phyloP scores from a whole-genome alignment of 2,888 invertebrate genomes.

The Lutraria lutraria region DNA sequence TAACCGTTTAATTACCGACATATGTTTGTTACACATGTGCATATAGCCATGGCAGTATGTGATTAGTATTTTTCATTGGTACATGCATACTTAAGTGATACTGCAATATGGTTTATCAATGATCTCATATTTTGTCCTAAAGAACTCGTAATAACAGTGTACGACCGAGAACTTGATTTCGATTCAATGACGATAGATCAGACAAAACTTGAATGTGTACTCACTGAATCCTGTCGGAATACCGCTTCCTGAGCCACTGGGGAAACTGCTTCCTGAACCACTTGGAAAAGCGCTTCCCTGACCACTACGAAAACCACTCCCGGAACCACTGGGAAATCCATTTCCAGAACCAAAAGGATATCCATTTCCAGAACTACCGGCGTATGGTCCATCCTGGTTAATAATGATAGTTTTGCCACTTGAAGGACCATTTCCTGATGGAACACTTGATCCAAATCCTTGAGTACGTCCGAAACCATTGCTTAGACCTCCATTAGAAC shows the following conservation, averaged over 20 bases:
- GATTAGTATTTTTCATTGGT: no score
- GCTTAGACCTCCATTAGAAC: neutral
- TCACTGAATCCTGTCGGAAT: neutral
- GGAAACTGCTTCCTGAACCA: neutral
- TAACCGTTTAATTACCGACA: no score
- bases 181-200: no score
- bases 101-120: no score
- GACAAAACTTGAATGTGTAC: neutral
- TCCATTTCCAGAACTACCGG: neutral
- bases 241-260: neutral
- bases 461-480: neutral
- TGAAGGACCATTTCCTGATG: neutral
- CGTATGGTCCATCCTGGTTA: neutral
- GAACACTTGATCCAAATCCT: neutral
- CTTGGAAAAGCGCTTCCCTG: neutral
- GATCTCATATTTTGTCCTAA: no score
- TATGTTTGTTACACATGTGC: no score
- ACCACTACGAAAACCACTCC: neutral
- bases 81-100: no score
- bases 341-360: neutral
- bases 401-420: slow-evolving; percentile 5
- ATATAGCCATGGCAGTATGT: no score
- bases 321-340: neutral
- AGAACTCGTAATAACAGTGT: no score
- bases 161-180: no score